A percentile compares a stretch with the other conserved stretches of the same genome.
Conservation (phyloP, 2,113 vertebrate species). For the Chamaea fasciata region DNA sequence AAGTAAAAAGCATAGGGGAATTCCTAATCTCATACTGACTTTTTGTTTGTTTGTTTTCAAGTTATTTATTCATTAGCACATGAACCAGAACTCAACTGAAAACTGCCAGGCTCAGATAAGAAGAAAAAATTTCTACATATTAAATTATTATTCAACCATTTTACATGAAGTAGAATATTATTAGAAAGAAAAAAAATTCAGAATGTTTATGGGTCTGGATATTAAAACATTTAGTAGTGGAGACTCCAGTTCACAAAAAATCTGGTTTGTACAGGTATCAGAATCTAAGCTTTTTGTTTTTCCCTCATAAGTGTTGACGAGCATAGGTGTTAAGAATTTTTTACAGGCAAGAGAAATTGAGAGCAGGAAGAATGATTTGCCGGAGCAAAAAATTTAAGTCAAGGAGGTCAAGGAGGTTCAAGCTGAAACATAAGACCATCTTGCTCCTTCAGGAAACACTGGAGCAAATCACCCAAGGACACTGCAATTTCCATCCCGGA, state of each 20-base stretch:
- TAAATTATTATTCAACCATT: background rate
- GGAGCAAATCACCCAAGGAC: background rate
- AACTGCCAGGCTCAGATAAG: background rate
- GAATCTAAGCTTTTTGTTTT: background rate
- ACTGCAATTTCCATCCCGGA: background rate
- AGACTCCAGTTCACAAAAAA: background rate
- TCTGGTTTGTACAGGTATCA: background rate
- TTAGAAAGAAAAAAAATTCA: background rate
- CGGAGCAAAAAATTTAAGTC: background rate
- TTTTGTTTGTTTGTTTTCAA: background rate
- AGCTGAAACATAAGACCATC: background rate
- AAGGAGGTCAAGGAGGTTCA: background rate
- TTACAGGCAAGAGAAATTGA: background rate
- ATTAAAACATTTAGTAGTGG: background rate
- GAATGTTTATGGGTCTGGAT: background rate
- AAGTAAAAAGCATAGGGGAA: background rate
- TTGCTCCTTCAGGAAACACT: background rate
- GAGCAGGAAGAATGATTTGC: background rate
- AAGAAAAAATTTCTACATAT: background rate
- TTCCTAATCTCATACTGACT: background rate
- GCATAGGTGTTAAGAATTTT: background rate
- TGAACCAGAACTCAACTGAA: background rate
- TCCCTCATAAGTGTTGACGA: background rate
- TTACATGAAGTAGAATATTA: background rate
- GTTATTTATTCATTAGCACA: background rate